Percentiles rank a stretch among this genome's conserved stretches.
phyloP scores from a whole-genome alignment of 2,113 vertebrate species.

The Natator depressus region DNA sequence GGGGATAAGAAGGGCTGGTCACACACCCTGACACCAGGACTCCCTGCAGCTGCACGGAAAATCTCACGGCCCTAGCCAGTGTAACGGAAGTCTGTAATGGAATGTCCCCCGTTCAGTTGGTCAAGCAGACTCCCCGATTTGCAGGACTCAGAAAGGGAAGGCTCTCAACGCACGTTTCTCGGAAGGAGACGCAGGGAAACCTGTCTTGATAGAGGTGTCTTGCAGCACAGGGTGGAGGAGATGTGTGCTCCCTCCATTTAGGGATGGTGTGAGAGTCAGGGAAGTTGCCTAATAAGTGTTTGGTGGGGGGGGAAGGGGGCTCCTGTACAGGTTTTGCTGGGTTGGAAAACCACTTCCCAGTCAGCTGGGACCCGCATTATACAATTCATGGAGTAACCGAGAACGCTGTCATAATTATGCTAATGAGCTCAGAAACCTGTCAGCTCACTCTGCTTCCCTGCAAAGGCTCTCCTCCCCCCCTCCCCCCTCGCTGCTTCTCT shows the following conservation, averaged over 20 bases:
- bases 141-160: neutral
- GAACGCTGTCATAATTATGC: neutral
- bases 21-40: neutral
- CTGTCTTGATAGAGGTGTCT: constrained; percentile 48
- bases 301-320: neutral
- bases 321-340: constrained; percentile 25
- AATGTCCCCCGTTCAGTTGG: neutral
- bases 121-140: neutral
- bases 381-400: constrained; percentile 52
- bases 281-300: constrained; percentile 46
- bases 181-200: constrained; percentile 30
- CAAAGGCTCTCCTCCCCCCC: neutral
- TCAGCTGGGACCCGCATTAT: constrained; percentile 32
- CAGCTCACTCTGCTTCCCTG: neutral
- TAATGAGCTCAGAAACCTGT: constrained; percentile 52
- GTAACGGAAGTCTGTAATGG: rapidly evolving
- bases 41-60: neutral
- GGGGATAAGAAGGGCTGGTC: neutral
- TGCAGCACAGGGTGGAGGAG: constrained; percentile 44
- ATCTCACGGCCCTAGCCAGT: neutral
- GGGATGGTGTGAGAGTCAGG: constrained; percentile 63
- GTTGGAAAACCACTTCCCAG: constrained; percentile 55
- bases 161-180: neutral
- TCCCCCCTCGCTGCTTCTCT: neutral
- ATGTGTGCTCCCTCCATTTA: neutral